Evolutionary conservation across 2,888 invertebrate genomes (phyloP).

Genomic region (Muscina levida): DNA sequence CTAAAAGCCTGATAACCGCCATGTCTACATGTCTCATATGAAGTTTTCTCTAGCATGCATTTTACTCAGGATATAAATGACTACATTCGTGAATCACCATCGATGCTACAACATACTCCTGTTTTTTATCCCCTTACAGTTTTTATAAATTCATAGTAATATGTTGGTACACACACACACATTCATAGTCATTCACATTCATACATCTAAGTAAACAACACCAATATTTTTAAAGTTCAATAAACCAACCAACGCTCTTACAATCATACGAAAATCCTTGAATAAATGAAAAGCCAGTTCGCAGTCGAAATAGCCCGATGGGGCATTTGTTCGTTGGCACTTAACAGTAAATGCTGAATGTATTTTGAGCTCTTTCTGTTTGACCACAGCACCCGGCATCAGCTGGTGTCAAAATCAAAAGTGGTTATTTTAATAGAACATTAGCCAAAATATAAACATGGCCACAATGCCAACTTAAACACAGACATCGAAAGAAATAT

Average conservation of each 20-base stretch:
- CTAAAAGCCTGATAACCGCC: no score
- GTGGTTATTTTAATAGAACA: conserved; percentile 74
- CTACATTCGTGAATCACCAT: no score
- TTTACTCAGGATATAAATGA: no score
- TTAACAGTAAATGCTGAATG: conserved; percentile 60
- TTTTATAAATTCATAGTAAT: no score
- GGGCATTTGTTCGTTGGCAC: conserved; percentile 49
- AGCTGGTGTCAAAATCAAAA: conserved; percentile 77
- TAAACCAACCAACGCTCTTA: background rate
- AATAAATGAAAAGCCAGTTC: background rate
- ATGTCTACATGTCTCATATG: no score
- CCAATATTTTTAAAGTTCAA: conserved; percentile 15
- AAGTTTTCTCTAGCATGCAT: no score
- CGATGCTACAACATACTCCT: no score
- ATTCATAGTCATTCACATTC: background rate
- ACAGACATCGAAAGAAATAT: conserved; percentile 52
- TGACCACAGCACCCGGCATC: conserved; percentile 67
- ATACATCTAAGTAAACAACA: background rate
- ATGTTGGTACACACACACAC: background rate
- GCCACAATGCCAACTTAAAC: conserved; percentile 60
- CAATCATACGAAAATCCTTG: conserved; percentile 10
- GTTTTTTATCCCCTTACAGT: no score
- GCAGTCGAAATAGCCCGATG: background rate
- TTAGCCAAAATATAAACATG: conserved; percentile 77
- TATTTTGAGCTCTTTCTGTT: conserved; percentile 46